Conservation (phyloP, 2,888 invertebrate species). For the Aleiodes leptofemur region DNA sequence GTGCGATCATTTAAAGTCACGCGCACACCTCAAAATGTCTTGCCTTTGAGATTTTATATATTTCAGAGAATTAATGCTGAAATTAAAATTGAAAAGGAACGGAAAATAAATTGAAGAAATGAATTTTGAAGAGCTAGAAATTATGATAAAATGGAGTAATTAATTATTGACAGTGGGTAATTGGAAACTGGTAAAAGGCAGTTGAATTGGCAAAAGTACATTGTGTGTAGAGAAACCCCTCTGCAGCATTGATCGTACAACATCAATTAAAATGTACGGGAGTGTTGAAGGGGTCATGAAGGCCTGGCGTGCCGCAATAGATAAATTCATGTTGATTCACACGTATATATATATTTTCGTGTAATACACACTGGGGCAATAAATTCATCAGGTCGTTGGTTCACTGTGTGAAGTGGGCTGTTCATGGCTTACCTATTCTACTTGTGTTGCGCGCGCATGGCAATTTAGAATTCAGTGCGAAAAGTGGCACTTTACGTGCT, state of each 20-base stretch:
- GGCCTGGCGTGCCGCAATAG: slow-evolving; percentile 55
- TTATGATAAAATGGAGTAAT: background rate
- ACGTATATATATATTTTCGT: slow-evolving; percentile 30
- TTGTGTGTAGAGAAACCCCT: slow-evolving; percentile 47
- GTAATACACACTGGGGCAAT: slow-evolving; percentile 22
- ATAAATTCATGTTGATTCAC: slow-evolving; percentile 53
- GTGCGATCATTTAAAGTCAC: slow-evolving; percentile 49
- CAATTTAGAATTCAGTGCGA: too few species aligned
- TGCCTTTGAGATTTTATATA: slow-evolving; percentile 13
- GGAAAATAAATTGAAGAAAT: background rate
- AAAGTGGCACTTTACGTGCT: too few species aligned
- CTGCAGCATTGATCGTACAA: slow-evolving; percentile 48
- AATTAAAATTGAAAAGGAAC: background rate
- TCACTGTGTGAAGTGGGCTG: too few species aligned
- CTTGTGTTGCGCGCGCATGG: background rate
- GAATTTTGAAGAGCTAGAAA: background rate
- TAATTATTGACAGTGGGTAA: background rate
- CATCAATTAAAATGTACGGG: slow-evolving; percentile 50
- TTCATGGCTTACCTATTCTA: too few species aligned
- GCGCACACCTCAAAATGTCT: slow-evolving; percentile 32
- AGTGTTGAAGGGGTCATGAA: slow-evolving; percentile 48
- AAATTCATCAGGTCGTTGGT: slow-evolving; percentile 4
- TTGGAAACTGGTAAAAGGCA: slow-evolving; percentile 24
- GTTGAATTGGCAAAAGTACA: slow-evolving; percentile 47
- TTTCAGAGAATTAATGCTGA: background rate